Base-by-base conservation (phyloP, 2,888 invertebrate species). In the Sphecodes monilicornis region DNA sequence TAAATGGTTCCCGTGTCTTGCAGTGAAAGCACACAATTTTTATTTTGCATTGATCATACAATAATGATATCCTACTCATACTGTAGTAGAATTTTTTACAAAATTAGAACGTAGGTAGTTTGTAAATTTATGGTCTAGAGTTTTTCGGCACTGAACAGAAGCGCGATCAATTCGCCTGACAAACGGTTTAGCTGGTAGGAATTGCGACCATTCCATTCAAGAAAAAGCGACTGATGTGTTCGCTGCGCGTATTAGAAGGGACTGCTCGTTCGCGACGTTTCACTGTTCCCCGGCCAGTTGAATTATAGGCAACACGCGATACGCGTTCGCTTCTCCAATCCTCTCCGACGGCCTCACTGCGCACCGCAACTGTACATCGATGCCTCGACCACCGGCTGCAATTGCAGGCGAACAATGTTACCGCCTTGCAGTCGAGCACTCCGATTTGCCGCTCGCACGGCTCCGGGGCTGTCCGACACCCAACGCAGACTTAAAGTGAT, bases 291-390 rank as follows among this genome's bases (percentile, higher is more conserved):
- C 41, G 13, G 16, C 69, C 13, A 18, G 32, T 41, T 64, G 41
- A 73, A 60, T 87, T 88, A 78, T 78, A 87, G 89, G 76, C 77
- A 88, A 77, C 89, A 88, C 87, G 90, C 86, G 85, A 89, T 86
- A 84, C 86, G 69, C 60, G 82, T 66, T 75, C 68, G 84, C 79
- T 82, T 86, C 82, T 86, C 83, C 86, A 81, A 87, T 87, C 83
- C 84, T 90, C 88, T 76, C 66, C 76, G 87, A 84, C 81, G 81
- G 89, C 87, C 90, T 90, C 84, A 86, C 89, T 85, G 90, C 89
- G 89, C 89, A 87, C 89, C 86, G 89, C 90, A 75, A 85, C 82
- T 85, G 81, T 90, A 86, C 90, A 85, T 88, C 90, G 88, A 88
- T 86, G 88, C 82, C 90, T 85, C 85, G 83, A 84, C 60, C 82